Conservation (phyloP, 2,113 vertebrate species). For the Calonectris borealis region DNA sequence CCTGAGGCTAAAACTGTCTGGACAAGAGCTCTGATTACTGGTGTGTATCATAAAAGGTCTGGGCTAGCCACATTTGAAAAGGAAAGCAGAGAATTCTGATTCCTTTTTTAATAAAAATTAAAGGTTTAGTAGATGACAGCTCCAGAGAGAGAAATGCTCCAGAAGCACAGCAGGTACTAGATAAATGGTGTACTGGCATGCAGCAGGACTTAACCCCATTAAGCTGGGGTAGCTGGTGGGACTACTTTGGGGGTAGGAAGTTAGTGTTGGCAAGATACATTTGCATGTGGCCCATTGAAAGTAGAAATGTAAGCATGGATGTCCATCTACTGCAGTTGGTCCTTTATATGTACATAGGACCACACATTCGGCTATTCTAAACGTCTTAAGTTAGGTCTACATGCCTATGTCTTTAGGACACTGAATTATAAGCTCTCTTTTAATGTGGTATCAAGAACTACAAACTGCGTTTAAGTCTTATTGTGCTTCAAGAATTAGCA, state of each 20-base stretch:
- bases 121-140: background rate
- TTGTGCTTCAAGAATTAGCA: background rate
- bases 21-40: background rate
- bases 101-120: background rate
- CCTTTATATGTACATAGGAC: fast-evolving
- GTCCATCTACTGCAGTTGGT: too few relatives aligned
- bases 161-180: background rate
- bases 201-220: background rate
- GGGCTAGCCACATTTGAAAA: background rate
- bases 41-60: background rate
- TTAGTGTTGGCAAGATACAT: background rate
- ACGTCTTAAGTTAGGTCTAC: background rate
- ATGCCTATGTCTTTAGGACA: background rate
- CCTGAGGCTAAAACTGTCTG: background rate
- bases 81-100: background rate
- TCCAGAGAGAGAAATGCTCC: background rate
- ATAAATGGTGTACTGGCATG: background rate
- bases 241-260: background rate
- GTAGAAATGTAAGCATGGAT: background rate
- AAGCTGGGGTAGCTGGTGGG: background rate
- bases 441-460: background rate
- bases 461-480: background rate
- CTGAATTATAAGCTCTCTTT: background rate
- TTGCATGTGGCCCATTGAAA: background rate
- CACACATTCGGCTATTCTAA: background rate